phyloP scores from a whole-genome alignment of 2,113 vertebrate species.

The Psephotus haematonotus region DNA sequence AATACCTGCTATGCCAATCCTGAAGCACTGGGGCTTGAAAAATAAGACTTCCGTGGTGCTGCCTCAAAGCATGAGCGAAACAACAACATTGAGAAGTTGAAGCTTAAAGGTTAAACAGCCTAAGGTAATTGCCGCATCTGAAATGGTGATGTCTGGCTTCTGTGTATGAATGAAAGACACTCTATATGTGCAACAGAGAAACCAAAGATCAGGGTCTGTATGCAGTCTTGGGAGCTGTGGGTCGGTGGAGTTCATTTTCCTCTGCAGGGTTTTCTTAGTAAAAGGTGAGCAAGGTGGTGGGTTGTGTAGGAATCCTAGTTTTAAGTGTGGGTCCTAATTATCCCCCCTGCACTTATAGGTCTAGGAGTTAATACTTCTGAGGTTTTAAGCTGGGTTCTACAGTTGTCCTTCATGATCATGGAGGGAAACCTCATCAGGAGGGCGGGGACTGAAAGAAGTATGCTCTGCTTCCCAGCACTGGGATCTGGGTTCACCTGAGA shows the following conservation, averaged over 20 bases:
- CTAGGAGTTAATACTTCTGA: neutral
- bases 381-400: neutral
- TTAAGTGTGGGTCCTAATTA: neutral
- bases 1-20: neutral
- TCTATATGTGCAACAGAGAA: neutral
- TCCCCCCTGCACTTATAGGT: neutral
- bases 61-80: neutral
- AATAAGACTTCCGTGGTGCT: neutral
- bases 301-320: neutral
- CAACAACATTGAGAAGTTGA: neutral
- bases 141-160: neutral
- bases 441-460: neutral
- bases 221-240: neutral
- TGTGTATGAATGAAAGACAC: neutral
- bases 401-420: rapidly evolving
- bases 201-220: neutral
- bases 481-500: neutral
- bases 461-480: rapidly evolving
- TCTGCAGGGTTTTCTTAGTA: neutral
- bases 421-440: neutral
- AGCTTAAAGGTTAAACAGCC: neutral
- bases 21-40: neutral
- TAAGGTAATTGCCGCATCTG: neutral
- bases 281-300: neutral
- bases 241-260: neutral